Conservation (phyloP, 2,113 vertebrate genomes). For the Etheostoma spectabile region DNA sequence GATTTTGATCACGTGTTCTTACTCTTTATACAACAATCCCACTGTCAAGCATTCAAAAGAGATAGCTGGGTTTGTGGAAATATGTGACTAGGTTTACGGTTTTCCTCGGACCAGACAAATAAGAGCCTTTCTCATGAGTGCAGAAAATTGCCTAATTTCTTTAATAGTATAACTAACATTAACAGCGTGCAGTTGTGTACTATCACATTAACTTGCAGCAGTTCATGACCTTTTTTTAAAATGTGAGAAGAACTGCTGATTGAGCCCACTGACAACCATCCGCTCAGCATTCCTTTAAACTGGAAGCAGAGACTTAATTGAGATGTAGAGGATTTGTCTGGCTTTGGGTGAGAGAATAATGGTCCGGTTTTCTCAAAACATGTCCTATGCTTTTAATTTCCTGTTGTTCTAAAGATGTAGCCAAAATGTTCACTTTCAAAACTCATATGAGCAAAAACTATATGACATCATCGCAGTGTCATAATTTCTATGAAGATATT, state of each 20-base stretch:
- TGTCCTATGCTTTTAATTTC: no score
- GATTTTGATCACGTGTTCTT: neutral
- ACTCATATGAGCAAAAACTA: no score
- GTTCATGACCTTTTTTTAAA: neutral
- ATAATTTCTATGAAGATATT: no score
- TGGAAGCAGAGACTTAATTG: no score
- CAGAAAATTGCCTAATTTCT: neutral
- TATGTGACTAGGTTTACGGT: neutral
- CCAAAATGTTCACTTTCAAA: no score
- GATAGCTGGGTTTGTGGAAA: neutral
- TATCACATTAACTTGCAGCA: neutral
- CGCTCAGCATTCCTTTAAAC: no score
- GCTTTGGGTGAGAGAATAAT: no score
- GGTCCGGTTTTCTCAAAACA: no score
- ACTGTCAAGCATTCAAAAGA: neutral
- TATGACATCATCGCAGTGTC: no score
- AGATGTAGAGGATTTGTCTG: no score
- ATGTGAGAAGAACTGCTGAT: neutral
- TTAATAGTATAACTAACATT: neutral
- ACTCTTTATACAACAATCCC: neutral
- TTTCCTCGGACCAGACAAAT: neutral
- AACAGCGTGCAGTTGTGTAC: neutral
- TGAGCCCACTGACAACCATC: neutral
- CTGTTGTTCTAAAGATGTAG: no score
- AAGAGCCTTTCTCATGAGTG: neutral